Evolutionary conservation across 2,888 invertebrate genomes (phyloP), one percentile per base, ranked within the genome.

Genomic region (Sceliomorpha sp.): DNA sequence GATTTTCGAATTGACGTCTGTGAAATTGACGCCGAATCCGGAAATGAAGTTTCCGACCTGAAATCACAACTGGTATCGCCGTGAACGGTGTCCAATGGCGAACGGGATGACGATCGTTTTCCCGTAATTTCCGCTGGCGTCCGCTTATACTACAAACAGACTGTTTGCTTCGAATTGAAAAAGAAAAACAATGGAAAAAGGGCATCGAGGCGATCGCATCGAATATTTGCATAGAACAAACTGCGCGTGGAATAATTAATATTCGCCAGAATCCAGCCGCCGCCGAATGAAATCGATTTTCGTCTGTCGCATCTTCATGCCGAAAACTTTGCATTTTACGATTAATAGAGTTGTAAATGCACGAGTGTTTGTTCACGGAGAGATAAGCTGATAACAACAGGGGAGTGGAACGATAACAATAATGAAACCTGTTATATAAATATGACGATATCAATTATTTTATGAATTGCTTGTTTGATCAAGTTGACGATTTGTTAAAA

Each of bases 1-100:
- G 84, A 82, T 81, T 85, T 82, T 81, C 78, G 75, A 81, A 80
- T 78, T 79, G 75, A 72, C 75, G 68, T 72, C 72, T 75, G 76
- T 78, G 75, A 80, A 78, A 83, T 80, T 78, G 74, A 74, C 73
- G 74, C 70, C 75, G 70, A 77, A 75, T 73, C 76, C 81, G 83
- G 82, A 85, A 86, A 84, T 84, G 79, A 83, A 82, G 78, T 80
- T 78, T 75, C 74, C 78, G 74, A 79, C 72, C 77, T 74, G 70
- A 72, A 73, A 71, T 79, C 68, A 69, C 64, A 75, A 77, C 67
- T 51, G 37, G 64, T 42, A 63, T 48, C 59, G 42, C 63, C 72
- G 51, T 55, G 47, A 56, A 63, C 63, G 56, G 26, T 63, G 37
- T 44, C 56, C 50, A 55, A 50, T 58, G 63, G 56, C 37, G 29